Percentiles rank a stretch among this genome's conserved stretches.
These are phyloP conservation scores for Akabosia matsudoensis DNA, from an alignment of 1,140 invertebrate species.

Conservation along the genomic window DNA sequence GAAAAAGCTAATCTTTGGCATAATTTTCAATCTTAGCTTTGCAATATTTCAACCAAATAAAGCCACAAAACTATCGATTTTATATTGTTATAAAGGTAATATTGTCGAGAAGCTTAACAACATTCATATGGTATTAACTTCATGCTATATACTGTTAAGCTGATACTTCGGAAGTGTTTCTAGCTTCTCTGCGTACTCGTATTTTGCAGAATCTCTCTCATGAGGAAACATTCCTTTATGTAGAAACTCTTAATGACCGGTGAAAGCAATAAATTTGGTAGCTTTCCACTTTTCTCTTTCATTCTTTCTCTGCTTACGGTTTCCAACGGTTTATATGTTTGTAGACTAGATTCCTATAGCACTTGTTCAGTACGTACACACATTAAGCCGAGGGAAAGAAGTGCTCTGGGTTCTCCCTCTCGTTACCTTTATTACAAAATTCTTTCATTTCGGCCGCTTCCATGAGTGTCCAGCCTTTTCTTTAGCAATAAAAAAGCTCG, in stretches of 20 bases:
- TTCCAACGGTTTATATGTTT: not conserved
- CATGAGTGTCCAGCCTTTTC: not conserved
- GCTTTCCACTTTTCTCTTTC: conserved; percentile 20
- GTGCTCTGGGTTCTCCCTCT: not conserved
- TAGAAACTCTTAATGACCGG: conserved; percentile 23
- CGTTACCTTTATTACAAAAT: not conserved
- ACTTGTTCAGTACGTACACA: not conserved
- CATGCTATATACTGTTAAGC: no score
- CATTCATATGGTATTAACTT: no score
- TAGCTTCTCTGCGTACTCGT: not conserved
- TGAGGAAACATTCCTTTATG: conserved; percentile 23
- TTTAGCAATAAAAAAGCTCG: not conserved
- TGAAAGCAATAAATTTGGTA: conserved; percentile 21
- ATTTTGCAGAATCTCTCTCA: not conserved
- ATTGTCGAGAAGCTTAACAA: no score
- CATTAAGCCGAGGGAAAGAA: not conserved
- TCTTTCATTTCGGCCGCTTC: not conserved
- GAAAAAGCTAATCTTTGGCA: conserved; percentile 23
- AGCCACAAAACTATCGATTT: conserved; percentile 17
- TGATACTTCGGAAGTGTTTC: not conserved
- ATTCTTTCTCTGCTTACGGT: not conserved
- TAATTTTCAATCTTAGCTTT: conserved; percentile 3
- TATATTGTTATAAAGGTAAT: no score
- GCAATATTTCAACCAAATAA: conserved; percentile 6
- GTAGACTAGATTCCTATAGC: not conserved